These are phyloP conservation scores for Hetaerina titia DNA, from an alignment of 2,888 invertebrate species.

Conservation along the genomic window DNA sequence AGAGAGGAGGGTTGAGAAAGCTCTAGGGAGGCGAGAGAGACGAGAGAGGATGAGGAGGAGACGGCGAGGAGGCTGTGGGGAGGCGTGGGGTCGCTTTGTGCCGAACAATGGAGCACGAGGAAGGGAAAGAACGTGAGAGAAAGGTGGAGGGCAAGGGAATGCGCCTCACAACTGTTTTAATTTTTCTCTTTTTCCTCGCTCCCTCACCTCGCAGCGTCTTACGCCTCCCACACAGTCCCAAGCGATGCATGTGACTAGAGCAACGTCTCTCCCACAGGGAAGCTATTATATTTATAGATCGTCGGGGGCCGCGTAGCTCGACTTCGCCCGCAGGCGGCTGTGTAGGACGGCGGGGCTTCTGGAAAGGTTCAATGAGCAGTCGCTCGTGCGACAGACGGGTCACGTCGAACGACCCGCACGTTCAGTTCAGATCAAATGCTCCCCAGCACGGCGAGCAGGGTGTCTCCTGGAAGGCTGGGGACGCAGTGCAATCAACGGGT, in stretches of 20 bases:
- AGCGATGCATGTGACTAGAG: background rate
- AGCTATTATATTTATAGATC: background rate
- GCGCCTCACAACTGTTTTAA: background rate
- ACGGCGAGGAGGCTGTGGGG: background rate
- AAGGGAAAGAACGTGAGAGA: background rate
- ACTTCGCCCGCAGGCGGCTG: background rate
- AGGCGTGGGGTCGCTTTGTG: background rate
- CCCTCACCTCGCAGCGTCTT: background rate
- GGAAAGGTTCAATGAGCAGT: background rate
- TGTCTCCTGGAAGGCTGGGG: too few relatives aligned
- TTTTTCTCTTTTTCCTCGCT: background rate
- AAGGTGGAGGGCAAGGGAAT: background rate
- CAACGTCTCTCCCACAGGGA: background rate
- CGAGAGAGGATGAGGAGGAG: slow-evolving; percentile 73
- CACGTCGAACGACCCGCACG: too few relatives aligned
- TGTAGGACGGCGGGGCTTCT: background rate
- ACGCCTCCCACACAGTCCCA: background rate
- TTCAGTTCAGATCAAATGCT: too few relatives aligned
- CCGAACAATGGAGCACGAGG: background rate
- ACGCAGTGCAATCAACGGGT: too few relatives aligned
- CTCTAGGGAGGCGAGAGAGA: slow-evolving; percentile 74
- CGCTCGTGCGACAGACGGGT: background rate
- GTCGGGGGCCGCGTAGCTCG: background rate
- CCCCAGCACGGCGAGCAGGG: too few relatives aligned
- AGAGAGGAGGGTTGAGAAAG: slow-evolving; percentile 75